phyloP scores from a whole-genome alignment of 2,113 vertebrate species.

The Hippopotamus amphibius region DNA sequence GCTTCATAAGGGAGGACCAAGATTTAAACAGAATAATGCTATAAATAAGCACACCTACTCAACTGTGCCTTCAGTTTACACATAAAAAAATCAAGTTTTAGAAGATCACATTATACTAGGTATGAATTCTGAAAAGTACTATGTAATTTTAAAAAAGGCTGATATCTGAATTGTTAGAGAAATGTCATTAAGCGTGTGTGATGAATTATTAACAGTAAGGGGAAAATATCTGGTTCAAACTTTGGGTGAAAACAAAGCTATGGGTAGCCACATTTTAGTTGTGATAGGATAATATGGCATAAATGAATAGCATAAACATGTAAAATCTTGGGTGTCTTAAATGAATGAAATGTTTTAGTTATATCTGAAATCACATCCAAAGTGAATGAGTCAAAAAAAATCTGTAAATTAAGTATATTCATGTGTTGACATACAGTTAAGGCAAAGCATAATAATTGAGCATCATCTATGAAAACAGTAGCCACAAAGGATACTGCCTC shows the following conservation, averaged over 20 bases:
- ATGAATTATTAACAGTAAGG: not conserved
- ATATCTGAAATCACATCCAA: constrained; percentile 80
- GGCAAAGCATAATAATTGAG: constrained; percentile 80
- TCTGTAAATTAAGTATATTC: constrained; percentile 81
- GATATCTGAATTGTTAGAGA: constrained; percentile 30
- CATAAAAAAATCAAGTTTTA: constrained; percentile 6
- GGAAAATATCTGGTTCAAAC: constrained; percentile 1
- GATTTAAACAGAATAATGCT: constrained; percentile 64
- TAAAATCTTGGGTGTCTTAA: constrained; percentile 40
- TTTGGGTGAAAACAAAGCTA: constrained; percentile 39
- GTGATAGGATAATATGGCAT: not conserved
- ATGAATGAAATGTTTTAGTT: constrained; percentile 80
- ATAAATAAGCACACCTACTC: constrained; percentile 52
- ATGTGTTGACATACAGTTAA: constrained; percentile 78
- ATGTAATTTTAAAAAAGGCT: constrained; percentile 8
- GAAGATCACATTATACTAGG: not conserved
- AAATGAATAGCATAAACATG: not conserved
- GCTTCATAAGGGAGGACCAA: constrained; percentile 35
- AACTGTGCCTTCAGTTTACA: constrained; percentile 27
- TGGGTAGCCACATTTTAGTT: not conserved
- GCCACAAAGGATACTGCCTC: constrained; percentile 74
- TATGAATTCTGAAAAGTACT: constrained; percentile 27
- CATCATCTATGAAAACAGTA: constrained; percentile 79
- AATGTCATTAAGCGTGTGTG: not conserved
- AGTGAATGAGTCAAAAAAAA: constrained; percentile 72